A percentile compares a stretch with the other conserved stretches of the same genome.
Evolutionary conservation across 2,113 vertebrate genomes (phyloP).

Genomic region (Guaruba guarouba): DNA sequence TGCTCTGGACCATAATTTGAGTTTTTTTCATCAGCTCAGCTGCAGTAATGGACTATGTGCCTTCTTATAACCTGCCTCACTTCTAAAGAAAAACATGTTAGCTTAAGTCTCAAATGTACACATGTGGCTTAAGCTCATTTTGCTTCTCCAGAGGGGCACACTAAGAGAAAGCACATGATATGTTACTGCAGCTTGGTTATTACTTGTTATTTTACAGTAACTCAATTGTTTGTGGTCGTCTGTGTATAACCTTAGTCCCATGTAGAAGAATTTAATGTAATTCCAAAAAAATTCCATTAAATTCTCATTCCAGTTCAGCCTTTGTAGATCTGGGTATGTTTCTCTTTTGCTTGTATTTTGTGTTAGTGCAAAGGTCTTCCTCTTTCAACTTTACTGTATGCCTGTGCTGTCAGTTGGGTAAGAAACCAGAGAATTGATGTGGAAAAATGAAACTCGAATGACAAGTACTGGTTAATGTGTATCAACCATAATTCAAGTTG

Average conservation of each 20-base stretch:
- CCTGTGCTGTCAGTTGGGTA: background rate
- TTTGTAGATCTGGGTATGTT: background rate
- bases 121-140: conserved; percentile 16
- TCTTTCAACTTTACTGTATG: background rate
- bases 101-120: background rate
- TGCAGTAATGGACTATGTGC: background rate
- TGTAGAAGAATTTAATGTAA: background rate
- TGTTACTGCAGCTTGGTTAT: background rate
- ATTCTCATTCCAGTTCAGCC: background rate
- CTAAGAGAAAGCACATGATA: background rate
- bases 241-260: background rate
- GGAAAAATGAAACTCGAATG: background rate
- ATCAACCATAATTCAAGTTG: background rate
- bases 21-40: background rate
- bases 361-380: background rate
- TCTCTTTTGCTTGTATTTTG: background rate
- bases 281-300: background rate
- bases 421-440: background rate
- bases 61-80: background rate
- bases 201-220: conserved; percentile 8
- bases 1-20: background rate
- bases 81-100: conserved; percentile 3
- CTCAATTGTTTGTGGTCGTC: background rate
- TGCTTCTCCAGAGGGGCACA: background rate
- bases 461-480: background rate